A percentile compares a stretch with the other conserved stretches of the same genome.
phyloP scores from a whole-genome alignment of 1,140 invertebrate genomes.

The Caenorhabditis tropicalis region DNA sequence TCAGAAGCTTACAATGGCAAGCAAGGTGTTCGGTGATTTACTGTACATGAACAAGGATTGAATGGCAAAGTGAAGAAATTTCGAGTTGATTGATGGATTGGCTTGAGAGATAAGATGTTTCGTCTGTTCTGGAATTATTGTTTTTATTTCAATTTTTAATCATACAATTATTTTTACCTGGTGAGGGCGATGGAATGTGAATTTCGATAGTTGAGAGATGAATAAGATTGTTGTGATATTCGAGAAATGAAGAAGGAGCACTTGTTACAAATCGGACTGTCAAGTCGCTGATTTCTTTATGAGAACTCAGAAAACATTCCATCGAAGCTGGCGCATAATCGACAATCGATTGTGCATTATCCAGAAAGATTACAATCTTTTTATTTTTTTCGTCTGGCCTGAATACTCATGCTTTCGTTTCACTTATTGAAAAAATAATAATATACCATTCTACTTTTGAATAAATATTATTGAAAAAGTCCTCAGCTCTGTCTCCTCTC shows the following conservation, averaged over 20 bases:
- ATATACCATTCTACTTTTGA: background rate
- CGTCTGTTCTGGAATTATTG: background rate
- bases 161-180: background rate
- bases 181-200: background rate
- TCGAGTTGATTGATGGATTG: background rate
- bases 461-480: background rate
- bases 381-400: background rate
- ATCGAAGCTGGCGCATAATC: constrained; percentile 8
- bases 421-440: background rate
- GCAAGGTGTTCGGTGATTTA: background rate
- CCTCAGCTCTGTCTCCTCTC: background rate
- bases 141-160: background rate
- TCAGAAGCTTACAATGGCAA: background rate
- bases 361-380: background rate
- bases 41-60: background rate
- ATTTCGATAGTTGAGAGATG: background rate
- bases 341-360: constrained; percentile 6
- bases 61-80: background rate
- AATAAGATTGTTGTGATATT: background rate
- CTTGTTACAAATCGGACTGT: constrained; percentile 12
- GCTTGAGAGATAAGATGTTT: background rate
- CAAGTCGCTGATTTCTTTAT: background rate
- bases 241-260: background rate
- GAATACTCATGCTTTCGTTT: background rate
- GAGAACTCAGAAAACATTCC: background rate